These are phyloP conservation scores for Choristoneura fumiferana DNA, from an alignment of 1,140 invertebrate genomes.

Conservation along the genomic window DNA sequence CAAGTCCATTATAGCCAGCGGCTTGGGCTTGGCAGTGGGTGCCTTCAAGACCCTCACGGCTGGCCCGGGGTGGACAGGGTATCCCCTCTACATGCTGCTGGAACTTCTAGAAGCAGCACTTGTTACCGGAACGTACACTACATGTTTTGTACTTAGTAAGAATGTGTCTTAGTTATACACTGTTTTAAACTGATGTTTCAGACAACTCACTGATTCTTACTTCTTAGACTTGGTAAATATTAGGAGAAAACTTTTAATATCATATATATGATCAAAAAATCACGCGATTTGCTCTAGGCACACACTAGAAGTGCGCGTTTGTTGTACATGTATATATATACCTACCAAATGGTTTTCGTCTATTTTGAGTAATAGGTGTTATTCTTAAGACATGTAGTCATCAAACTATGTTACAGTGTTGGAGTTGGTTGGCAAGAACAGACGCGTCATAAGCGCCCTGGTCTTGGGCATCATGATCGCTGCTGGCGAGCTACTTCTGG, in stretches of 20 bases:
- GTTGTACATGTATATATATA: no score
- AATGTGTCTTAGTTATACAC: no score
- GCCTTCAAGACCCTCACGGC: slow-evolving; percentile 36
- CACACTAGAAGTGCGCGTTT: no score
- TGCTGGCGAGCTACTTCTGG: neutral
- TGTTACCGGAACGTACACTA: slow-evolving; percentile 39
- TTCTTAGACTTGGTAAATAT: no score
- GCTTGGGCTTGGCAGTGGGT: neutral
- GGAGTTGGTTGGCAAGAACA: slow-evolving; percentile 13
- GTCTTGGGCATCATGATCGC: slow-evolving; percentile 7
- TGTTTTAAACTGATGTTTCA: no score
- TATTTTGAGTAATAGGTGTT: no score
- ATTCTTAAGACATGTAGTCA: no score
- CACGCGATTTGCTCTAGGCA: no score
- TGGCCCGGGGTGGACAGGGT: slow-evolving; percentile 26
- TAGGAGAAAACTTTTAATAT: no score
- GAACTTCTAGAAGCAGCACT: slow-evolving; percentile 39
- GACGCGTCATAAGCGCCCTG: slow-evolving; percentile 8
- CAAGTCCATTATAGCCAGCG: slow-evolving; percentile 11
- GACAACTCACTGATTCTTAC: no score
- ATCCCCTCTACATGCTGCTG: slow-evolving; percentile 35
- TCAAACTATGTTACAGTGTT: slow-evolving; percentile 9
- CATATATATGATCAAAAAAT: no score
- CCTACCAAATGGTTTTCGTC: no score
- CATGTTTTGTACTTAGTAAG: slow-evolving; percentile 39